Percentiles rank a stretch among this genome's conserved stretches.
Evolutionary conservation across 2,113 vertebrate species (phyloP).

Genomic region (Percina caprodes): DNA sequence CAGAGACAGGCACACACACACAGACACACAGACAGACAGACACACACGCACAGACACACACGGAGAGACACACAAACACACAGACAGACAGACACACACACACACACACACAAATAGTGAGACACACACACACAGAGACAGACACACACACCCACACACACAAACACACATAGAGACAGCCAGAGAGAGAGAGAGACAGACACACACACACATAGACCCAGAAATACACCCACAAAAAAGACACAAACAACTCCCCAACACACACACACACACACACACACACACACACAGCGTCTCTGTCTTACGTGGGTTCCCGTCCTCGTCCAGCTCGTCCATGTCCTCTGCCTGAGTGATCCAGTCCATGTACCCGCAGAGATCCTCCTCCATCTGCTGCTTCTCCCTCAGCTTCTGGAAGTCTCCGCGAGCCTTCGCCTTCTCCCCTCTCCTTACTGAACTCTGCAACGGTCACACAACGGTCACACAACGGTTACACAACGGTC

Average conservation of each 20-base stretch:
- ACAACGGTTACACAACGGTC: too few relatives aligned
- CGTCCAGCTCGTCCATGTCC: constrained; percentile 79
- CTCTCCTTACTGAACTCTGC: constrained; percentile 81
- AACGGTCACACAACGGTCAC: not conserved
- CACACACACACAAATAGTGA: too few relatives aligned
- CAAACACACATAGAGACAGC: too few relatives aligned
- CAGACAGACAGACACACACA: too few relatives aligned
- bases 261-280: not conserved
- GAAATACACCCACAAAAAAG: not conserved
- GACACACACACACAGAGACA: too few relatives aligned
- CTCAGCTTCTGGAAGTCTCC: constrained; percentile 81
- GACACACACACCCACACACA: too few relatives aligned
- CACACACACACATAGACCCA: too few relatives aligned
- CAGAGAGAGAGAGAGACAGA: too few relatives aligned
- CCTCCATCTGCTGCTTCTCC: constrained; percentile 82
- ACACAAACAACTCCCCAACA: not conserved
- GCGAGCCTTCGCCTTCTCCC: constrained; percentile 79
- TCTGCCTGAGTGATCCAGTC: constrained; percentile 82
- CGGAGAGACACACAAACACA: too few relatives aligned
- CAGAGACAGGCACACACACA: too few relatives aligned
- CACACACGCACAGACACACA: too few relatives aligned
- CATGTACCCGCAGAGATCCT: constrained; percentile 81
- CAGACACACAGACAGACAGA: too few relatives aligned
- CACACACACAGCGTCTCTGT: not conserved
- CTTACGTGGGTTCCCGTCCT: constrained; percentile 75